These are phyloP conservation scores for Prorops nasuta DNA, from an alignment of 1,140 invertebrate genomes.

Conservation along the genomic window DNA sequence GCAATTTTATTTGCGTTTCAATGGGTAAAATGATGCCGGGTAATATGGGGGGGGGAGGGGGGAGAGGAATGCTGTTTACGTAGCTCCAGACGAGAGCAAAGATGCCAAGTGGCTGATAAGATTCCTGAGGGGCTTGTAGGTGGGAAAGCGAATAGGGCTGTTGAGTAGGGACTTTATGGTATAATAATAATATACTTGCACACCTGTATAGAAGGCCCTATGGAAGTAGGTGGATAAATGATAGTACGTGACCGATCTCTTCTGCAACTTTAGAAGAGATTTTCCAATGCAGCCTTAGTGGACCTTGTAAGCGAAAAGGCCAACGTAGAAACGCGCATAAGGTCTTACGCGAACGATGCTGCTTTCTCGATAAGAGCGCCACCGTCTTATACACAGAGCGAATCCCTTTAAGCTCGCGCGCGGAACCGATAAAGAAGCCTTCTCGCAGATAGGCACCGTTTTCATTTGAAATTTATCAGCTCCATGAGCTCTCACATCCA, in stretches of 20 bases:
- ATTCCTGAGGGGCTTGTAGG: not conserved
- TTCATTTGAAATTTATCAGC: conserved; percentile 16
- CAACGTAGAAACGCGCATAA: not conserved
- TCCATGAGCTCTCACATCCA: not conserved
- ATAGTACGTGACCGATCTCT: conserved; percentile 18
- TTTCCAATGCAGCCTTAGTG: too few relatives aligned
- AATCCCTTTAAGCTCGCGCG: conserved; percentile 4
- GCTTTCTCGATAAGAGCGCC: not conserved
- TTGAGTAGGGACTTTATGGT: not conserved
- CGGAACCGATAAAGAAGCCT: conserved; percentile 6
- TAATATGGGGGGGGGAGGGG: not conserved
- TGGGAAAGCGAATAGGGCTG: not conserved
- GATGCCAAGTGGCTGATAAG: not conserved
- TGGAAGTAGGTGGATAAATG: conserved; percentile 10
- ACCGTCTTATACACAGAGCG: not conserved
- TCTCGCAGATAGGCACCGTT: conserved; percentile 8
- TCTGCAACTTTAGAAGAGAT: not conserved
- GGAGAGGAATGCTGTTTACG: too few relatives aligned
- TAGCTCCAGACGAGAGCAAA: too few relatives aligned
- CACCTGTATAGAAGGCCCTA: not conserved
- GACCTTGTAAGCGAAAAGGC: not conserved
- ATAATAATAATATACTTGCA: not conserved
- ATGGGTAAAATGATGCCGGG: not conserved
- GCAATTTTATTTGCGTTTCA: not conserved
- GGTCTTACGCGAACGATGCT: not conserved